Percentiles rank a stretch among this genome's conserved stretches.
Conservation (phyloP, 2,797 vertebrate genomes). For the Schizopygopsis malacanthus region DNA sequence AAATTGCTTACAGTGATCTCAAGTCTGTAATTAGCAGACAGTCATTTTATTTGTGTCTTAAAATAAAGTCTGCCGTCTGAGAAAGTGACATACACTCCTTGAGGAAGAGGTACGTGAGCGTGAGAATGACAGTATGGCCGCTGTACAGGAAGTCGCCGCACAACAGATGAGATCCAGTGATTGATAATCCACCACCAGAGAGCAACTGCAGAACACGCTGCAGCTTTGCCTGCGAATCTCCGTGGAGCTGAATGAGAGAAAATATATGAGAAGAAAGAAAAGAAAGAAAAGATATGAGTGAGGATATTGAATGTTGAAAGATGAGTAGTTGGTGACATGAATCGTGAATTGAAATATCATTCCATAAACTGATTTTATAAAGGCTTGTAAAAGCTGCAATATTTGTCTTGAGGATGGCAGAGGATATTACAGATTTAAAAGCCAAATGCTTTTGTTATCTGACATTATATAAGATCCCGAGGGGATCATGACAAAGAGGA, state of each 20-base stretch:
- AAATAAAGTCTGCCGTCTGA: background rate
- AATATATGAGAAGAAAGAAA: too few species aligned
- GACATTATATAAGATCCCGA: background rate
- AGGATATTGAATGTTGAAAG: background rate
- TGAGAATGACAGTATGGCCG: slow-evolving; percentile 95
- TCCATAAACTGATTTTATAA: background rate
- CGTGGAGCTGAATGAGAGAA: slow-evolving; percentile 83
- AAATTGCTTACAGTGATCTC: background rate
- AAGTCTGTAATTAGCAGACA: slow-evolving; percentile 4
- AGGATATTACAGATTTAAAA: slow-evolving; percentile 38
- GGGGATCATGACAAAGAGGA: background rate
- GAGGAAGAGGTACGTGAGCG: slow-evolving; percentile 95
- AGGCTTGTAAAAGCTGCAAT: background rate
- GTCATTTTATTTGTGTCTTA: background rate
- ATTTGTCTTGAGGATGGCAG: background rate
- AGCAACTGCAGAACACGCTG: slow-evolving; percentile 91
- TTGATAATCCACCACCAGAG: slow-evolving; percentile 93
- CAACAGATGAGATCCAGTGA: slow-evolving; percentile 93
- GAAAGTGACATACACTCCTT: slow-evolving; percentile 92
- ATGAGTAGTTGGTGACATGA: background rate
- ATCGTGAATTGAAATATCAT: background rate
- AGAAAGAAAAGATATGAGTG: background rate
- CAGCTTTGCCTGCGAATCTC: slow-evolving; percentile 92
- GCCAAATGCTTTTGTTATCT: background rate
- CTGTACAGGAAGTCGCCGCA: slow-evolving; percentile 98